A percentile compares a stretch with the other conserved stretches of the same genome.
Evolutionary conservation across 2,888 invertebrate species (phyloP).

Genomic region (Mesopsocus fuscifrons): DNA sequence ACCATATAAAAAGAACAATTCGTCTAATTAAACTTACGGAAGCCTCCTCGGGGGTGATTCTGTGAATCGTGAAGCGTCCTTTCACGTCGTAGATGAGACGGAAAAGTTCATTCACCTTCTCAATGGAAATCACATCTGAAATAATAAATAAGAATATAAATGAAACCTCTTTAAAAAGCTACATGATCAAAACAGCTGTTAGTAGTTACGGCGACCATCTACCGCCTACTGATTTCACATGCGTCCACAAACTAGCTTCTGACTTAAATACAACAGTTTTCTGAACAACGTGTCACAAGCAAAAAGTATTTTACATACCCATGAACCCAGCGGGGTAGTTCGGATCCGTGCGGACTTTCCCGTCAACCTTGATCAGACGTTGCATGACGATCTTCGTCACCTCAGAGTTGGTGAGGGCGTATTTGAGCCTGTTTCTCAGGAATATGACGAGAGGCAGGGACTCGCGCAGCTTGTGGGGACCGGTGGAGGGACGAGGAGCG

Average conservation of each 20-base stretch:
- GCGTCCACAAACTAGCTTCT: too few species aligned
- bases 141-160: slow-evolving; percentile 18
- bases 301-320: slow-evolving; percentile 46
- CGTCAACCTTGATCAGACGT: slow-evolving; percentile 93
- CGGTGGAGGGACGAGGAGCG: slow-evolving; percentile 92
- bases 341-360: slow-evolving; percentile 92
- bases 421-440: slow-evolving; percentile 92
- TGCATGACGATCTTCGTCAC: slow-evolving; percentile 98
- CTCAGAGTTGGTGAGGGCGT: slow-evolving; percentile 91
- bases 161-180: slow-evolving; percentile 7
- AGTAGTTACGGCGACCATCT: too few species aligned
- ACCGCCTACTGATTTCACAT: too few species aligned
- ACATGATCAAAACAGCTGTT: too few species aligned
- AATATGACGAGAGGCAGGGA: slow-evolving; percentile 92
- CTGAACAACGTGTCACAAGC: too few species aligned
- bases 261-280: too few species aligned
- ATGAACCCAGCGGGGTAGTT: slow-evolving; percentile 98
- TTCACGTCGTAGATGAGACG: slow-evolving; percentile 97
- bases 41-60: slow-evolving; percentile 93
- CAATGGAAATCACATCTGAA: slow-evolving; percentile 94
- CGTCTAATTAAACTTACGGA: slow-evolving; percentile 42
- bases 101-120: slow-evolving; percentile 96
- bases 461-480: slow-evolving; percentile 95
- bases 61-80: slow-evolving; percentile 92
- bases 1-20: too few species aligned